Evolutionary conservation across 2,888 invertebrate species (phyloP), one percentile per base, ranked within the genome.

Genomic region (Harpalus rubripes): DNA sequence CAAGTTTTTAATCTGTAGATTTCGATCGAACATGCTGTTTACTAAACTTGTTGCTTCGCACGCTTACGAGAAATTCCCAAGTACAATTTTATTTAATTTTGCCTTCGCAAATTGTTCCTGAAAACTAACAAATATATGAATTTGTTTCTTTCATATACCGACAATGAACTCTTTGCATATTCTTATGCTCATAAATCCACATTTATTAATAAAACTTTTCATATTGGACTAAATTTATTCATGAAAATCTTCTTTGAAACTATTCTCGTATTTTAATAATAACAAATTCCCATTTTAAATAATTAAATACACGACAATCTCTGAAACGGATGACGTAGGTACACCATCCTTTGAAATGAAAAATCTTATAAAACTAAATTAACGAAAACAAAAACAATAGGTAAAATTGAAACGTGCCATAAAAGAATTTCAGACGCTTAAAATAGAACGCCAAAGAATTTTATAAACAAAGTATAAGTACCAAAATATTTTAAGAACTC

Each of bases 41-140:
- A 26, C 39, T 15, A 39, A 68, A 68, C 68, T 68, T 68, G 68
- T 68, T 68, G 68, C 68, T 68, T 12, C 68, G 32, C 32, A 32
- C 32, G 32, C 32, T 32, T 32, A 39, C 32, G 39, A 32, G 68
- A 68, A n/a, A 26, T 32, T n/a, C 32, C 32, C n/a, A 39, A 32
- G 68, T 32, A 39, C 16, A 16, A 59, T 59, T 59, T 59, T 7
- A 59, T 59, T 7, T 59, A 59, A 59, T 59, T 59, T 59, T 59
- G 0, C 10, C n/a, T 16, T n/a, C 32, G 32, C 32, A 59, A 59
- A 15, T 59, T 10, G 7, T 59, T 59, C n/a, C 7, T 39, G 32
- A 68, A 68, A 68, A 32, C 26, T 7, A 6, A 65, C 8, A 39
- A 65, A 65, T 22, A 22, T 26, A 68, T 39, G n/a, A 68, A 68